phyloP scores from a whole-genome alignment of 2,797 vertebrate species.

The Rhinatrema bivittatum region DNA sequence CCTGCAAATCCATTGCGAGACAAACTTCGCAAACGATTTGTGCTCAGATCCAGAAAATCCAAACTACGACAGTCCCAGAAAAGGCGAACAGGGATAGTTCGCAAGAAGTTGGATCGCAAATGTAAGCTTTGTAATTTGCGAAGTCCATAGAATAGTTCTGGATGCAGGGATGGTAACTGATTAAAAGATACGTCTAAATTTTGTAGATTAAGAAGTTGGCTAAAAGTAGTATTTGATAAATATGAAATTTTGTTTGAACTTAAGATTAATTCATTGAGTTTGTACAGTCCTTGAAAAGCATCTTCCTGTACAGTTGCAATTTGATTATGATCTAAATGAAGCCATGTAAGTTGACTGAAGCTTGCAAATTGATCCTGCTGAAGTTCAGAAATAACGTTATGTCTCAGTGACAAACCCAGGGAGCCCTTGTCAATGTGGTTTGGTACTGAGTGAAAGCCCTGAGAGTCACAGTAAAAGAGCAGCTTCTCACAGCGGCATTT shows the following conservation, averaged over 20 bases:
- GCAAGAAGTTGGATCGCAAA: constrained; percentile 92
- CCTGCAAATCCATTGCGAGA: constrained; percentile 96
- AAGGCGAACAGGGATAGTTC: constrained; percentile 91
- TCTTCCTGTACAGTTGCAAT: constrained; percentile 92
- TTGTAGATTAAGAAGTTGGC: constrained; percentile 97
- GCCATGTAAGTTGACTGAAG: constrained; percentile 96
- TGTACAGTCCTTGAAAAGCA: constrained; percentile 97
- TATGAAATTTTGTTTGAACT: constrained; percentile 98
- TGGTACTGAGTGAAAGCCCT: constrained; percentile 94
- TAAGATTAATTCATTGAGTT: constrained; percentile 96
- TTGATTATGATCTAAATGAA: constrained; percentile 98
- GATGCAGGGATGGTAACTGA: constrained; percentile 93
- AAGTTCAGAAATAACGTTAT: constrained; percentile 93
- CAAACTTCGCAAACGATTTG: constrained; percentile 93
- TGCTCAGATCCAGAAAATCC: constrained; percentile 94
- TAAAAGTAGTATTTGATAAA: constrained; percentile 99
- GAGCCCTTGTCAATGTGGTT: constrained; percentile 93
- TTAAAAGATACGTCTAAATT: constrained; percentile 98
- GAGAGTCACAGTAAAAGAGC: constrained; percentile 99
- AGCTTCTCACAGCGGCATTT: constrained; percentile 99
- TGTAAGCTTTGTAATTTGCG: constrained; percentile 95
- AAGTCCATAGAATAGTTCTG: constrained; percentile 93
- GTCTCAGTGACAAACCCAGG: constrained; percentile 93
- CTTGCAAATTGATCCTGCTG: constrained; percentile 95
- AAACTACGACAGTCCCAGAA: constrained; percentile 98